phyloP scores from a whole-genome alignment of 1,140 invertebrate genomes.

The Penaeus japonicus region DNA sequence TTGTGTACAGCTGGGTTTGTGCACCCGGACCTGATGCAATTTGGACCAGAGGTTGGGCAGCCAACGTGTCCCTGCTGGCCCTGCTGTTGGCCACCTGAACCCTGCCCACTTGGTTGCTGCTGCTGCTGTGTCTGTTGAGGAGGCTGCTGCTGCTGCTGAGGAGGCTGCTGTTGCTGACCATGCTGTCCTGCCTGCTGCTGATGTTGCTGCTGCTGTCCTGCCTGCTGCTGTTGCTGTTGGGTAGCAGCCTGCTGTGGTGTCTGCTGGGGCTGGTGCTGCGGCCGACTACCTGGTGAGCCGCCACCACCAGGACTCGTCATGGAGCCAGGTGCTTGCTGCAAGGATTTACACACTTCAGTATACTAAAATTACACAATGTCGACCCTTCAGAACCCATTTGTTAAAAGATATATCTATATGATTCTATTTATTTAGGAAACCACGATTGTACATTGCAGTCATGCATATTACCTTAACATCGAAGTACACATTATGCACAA shows the following conservation, averaged over 20 bases:
- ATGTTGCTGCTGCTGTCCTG: conserved; percentile 66
- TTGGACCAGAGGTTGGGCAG: conserved; percentile 38
- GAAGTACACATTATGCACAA: too few species aligned
- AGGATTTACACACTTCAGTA: not conserved
- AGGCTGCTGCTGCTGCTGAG: conserved; percentile 64
- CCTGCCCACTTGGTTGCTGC: conserved; percentile 61
- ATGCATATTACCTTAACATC: too few species aligned
- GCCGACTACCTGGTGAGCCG: conserved; percentile 33
- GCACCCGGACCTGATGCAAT: conserved; percentile 88
- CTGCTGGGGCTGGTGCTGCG: conserved; percentile 62
- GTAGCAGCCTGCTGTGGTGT: conserved; percentile 61
- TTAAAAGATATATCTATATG: too few species aligned
- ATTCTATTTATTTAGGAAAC: too few species aligned
- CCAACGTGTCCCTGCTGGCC: conserved; percentile 38
- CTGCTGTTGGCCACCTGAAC: conserved; percentile 32
- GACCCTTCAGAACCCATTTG: too few species aligned
- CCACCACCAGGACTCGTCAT: conserved; percentile 50
- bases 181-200: conserved; percentile 63
- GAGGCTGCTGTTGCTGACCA: not conserved
- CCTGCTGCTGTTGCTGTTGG: conserved; percentile 65
- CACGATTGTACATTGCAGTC: too few species aligned
- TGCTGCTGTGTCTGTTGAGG: conserved; percentile 61
- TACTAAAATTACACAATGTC: too few species aligned
- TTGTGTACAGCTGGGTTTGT: conserved; percentile 88
- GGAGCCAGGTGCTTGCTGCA: conserved; percentile 40